Evolutionary conservation across 2,888 invertebrate genomes (phyloP), one percentile per base, ranked within the genome.

Genomic region (Oegoconia quadripuncta): DNA sequence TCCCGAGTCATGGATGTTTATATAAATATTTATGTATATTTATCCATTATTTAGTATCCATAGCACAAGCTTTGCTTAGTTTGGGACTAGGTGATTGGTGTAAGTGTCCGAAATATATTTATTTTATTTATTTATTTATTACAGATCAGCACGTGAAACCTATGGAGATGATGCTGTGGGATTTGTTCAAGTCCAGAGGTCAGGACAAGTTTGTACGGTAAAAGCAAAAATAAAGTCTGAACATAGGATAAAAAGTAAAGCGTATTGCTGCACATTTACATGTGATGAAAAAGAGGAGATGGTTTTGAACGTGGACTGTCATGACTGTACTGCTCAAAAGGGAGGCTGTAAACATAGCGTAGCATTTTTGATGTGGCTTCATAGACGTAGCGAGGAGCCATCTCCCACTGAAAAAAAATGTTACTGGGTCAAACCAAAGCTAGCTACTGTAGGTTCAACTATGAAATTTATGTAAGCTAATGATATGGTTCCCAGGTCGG

Each of bases 281-380:
- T 38, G 39, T 23, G 33, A 49, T 34, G 50, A 49, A 38, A 34
- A 30, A 4, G 39, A 43, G 9, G 37, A 43, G 26, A 31, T 29
- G 29, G 35, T 51, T 13, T 2, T 23, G 6, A 35, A 15, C 8
- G 23, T 42, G 16, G 36, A 45, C 30, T 53, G 48, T 44, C 34
- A 50, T 28, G 50, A 46, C 28, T 52, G 54, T 37, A 45, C 45
- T 23, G 50, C 48, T 12, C n/a, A n/a, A n/a, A 20, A 25, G 25
- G 42, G 47, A 7, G 47, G 44, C 3, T 41, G 45, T 11, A 52
- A 48, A 35, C 46, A 48, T 39, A 29, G 28, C 14, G 27, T 52
- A 11, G 44, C 46, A 8, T 46, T 50, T 41, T 28, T 50, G 7
- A 45, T 45, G 48, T 49, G 55, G 53, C 14, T 44, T 9, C 50